phyloP scores from a whole-genome alignment of 2,113 vertebrate species.

The Eolophus roseicapilla region DNA sequence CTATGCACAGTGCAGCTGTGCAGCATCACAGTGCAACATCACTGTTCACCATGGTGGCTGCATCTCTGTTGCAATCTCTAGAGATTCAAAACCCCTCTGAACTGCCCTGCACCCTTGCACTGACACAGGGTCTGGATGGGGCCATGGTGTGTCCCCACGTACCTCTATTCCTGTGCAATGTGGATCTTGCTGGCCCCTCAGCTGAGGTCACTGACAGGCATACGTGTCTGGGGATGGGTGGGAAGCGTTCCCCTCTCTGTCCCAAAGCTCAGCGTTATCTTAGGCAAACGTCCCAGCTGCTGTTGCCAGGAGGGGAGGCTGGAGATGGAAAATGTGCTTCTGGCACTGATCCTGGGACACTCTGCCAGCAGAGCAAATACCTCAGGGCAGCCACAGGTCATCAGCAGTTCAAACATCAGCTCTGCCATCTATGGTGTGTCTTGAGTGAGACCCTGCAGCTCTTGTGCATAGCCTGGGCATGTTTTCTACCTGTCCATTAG shows the following conservation, averaged over 20 bases:
- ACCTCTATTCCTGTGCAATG: neutral
- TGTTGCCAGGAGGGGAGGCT: neutral
- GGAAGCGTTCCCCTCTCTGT: neutral
- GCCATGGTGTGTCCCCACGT: neutral
- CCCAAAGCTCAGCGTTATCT: neutral
- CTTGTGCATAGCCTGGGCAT: neutral
- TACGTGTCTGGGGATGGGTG: accelerated
- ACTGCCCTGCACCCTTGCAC: neutral
- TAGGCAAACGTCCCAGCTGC: accelerated
- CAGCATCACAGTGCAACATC: neutral
- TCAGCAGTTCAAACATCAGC: neutral
- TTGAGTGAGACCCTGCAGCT: neutral
- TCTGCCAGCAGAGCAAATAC: neutral
- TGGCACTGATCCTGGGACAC: accelerated
- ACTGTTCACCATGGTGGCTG: neutral
- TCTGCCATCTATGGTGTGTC: accelerated
- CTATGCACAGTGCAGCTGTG: neutral
- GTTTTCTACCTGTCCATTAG: neutral
- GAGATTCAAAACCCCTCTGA: neutral
- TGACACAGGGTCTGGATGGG: neutral
- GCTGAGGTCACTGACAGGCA: neutral
- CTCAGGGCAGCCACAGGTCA: neutral
- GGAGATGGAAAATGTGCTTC: neutral
- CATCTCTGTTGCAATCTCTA: neutral
- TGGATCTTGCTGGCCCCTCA: neutral